Evolutionary conservation across 2,888 invertebrate genomes (phyloP), one percentile per base, ranked within the genome.

Genomic region (Nemotelus nigrinus): DNA sequence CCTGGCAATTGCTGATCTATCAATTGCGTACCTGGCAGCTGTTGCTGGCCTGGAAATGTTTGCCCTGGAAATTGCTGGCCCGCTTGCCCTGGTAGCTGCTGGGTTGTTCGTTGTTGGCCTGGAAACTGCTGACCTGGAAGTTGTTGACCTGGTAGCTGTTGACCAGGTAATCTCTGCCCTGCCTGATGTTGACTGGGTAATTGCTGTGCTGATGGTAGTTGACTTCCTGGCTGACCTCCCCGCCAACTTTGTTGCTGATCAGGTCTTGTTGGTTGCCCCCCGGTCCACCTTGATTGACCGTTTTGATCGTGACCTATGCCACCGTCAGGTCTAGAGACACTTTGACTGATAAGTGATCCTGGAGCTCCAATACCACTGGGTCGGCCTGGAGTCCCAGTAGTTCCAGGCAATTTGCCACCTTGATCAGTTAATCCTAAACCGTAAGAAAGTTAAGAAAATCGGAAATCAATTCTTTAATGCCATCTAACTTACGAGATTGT

Each of bases 381-480:
- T 63, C 64, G 48, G 1, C 75, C 53, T 41, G 75, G 41, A 7
- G 10, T 5, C 43, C 7, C 3, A 44, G 50, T 43, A 47, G 43
- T 45, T 1, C 64, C 65, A n/a, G 76, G 76, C 57, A 47, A 57
- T 41, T 53, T 47, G 41, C 55, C 44, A 7, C 65, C n/a, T 45
- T 65, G 55, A 71, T 57, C 71, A 57, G 7, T 55, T 43, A 25
- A 7, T 50, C 58, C 67, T 71, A 41, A 53, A 70, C 3, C 39
- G 41, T 3, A 7, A 10, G 3, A 39, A 60, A 41, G 25, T 39
- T 41, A 10, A 58, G 5, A n/a, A 58, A 10, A 45, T 47, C 3
- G 10, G 25, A n/a, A 58, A n/a, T 47, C 1, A 47, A 2, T 41
- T 65, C 8, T 7, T 41, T 7, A 5, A 48, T 48, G 64, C 43